Base-by-base conservation (phyloP, 2,888 invertebrate species). In the Tiphia femorata region DNA sequence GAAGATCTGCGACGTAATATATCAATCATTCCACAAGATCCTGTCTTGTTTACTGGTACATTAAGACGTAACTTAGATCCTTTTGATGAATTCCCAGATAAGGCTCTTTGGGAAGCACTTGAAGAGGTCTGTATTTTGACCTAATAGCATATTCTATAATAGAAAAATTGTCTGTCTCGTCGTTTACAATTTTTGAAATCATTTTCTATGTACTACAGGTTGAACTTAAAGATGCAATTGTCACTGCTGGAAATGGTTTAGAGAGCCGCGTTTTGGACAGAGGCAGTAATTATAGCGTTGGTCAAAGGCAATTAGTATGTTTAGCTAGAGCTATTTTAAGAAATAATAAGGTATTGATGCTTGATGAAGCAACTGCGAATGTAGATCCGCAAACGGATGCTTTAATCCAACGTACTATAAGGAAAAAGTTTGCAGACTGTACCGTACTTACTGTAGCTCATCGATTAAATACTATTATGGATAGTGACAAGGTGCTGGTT, bases 291-390 rank as follows among this genome's bases (percentile, higher is more conserved):
- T 94, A 95, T 81, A 96, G 95, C 52, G 91, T 96, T 4, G 97
- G 97, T 0, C 96, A 97, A 81, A 86, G 95, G 7, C 97, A 97
- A 80, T 85, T 97, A 46, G 90, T 97, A 40, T 97, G 96, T 80
- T 86, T 97, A 58, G 96, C 96, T 0, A 87, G 97, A 49, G 96
- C 96, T 29, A 92, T 97, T 72, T 85, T 97, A 14, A 87, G 93
- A 19, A 91, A 92, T 62, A 95, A 95, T 83, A 90, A 89, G 66
- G 91, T 97, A 65, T 86, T 97, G 0, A 91, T 96, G 66, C 86
- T 97, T 68, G 96, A 97, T 78, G 97, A 97, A 84, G 96, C 96
- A 12, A 96, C 96, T 0, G 96, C 96, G 1, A 96, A 96, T 80
- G 95, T 96, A 6, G 96, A 97, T 84, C 93, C 93, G 7, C 92